phyloP scores from a whole-genome alignment of 2,113 vertebrate species.

The Equus quagga region DNA sequence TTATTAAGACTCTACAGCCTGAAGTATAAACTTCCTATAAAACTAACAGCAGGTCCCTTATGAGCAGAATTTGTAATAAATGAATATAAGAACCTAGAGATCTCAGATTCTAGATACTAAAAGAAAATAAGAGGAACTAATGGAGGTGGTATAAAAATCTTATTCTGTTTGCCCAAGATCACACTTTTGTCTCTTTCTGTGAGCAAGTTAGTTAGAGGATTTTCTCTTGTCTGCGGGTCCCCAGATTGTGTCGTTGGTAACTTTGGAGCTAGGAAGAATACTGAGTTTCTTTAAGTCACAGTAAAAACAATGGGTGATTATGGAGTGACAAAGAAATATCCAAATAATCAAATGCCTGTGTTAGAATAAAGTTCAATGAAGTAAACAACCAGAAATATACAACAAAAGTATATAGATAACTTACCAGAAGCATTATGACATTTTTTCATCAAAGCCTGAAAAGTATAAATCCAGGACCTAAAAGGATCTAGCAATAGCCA shows the following conservation, averaged over 20 bases:
- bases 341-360: not conserved
- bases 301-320: not conserved
- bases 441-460: not conserved
- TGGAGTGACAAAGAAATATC: not conserved
- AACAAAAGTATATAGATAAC: not conserved
- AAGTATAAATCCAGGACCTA: not conserved
- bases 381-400: not conserved
- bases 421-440: not conserved
- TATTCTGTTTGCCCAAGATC: not conserved
- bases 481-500: not conserved
- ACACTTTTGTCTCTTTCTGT: not conserved
- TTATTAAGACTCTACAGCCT: constrained; percentile 66
- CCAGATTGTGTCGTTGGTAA: not conserved
- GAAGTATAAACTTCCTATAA: constrained; percentile 69
- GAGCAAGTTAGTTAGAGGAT: not conserved
- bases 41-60: constrained; percentile 53
- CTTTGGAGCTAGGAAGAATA: not conserved
- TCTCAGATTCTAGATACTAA: not conserved
- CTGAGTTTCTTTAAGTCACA: not conserved
- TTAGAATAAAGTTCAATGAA: not conserved
- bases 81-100: not conserved
- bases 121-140: constrained; percentile 48
- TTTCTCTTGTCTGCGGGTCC: not conserved
- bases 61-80: constrained; percentile 63
- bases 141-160: not conserved